Base-by-base conservation (phyloP, 2,113 vertebrate genomes). In the Atractosteus spatula region DNA sequence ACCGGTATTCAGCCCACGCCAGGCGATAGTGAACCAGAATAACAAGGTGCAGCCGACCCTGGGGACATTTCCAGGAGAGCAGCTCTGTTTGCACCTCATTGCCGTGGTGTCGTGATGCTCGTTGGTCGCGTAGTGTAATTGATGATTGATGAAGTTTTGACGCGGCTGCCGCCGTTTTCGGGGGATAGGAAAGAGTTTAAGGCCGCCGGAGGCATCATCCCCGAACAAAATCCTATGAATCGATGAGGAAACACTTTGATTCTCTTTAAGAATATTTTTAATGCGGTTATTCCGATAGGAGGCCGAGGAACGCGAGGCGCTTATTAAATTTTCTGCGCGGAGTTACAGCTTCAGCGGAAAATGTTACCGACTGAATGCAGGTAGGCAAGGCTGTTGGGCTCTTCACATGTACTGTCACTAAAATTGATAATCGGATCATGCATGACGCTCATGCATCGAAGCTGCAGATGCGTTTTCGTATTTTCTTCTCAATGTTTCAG, bases 321-420 rank as follows among this genome's bases (percentile, higher is more conserved):
- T 51, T 68, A 29, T 68, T 47, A 68, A 7, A 55, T 69, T 69
- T 43, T 3, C 12, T 57, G n/a, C 41, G 11, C 13, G 13, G 57
- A 12, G 57, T 62, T 47, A 14, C 57, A 62, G 56, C 57, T 62
- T 57, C 42, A 42, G 41, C 42, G 29, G 69, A 47, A 29, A 57
- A 62, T 71, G 69, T 44, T 71, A 12, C 6, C 62, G 29, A 43
- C 57, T 71, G 59, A 59, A 62, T 43, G 43, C 69, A 62, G 69
- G 69, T 71, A 51, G 62, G 66, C 12, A 4, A 68, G 13, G 3
- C 51, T 41, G 41, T 4, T 17, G 47, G 5, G 47, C 47, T 51
- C 2, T 51, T 51, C 5, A 7, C 10, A 51, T 51, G 47, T 51
- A 51, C 47, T 10, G 29, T 29, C 29, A 29, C 29, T 29, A 29